A percentile compares a stretch with the other conserved stretches of the same genome.
Conservation (phyloP, 1,140 invertebrate genomes). For the Teleogryllus occipitalis region DNA sequence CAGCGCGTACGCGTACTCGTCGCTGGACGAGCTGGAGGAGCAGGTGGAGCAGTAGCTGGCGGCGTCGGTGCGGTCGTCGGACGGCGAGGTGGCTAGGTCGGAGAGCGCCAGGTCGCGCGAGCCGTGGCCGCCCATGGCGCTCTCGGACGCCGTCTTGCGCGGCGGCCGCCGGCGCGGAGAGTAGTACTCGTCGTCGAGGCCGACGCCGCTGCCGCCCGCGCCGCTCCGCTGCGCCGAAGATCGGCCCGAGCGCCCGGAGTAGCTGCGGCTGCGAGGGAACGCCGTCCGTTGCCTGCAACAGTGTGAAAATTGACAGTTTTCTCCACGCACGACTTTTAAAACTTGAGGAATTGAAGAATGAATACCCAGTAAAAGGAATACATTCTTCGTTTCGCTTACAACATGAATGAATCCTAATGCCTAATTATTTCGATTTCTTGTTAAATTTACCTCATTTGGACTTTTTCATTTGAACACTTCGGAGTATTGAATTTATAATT, state of each 20-base stretch:
- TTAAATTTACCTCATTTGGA: too few relatives aligned
- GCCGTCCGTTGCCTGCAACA: constrained; percentile 26
- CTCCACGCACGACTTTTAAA: too few relatives aligned
- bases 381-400: too few relatives aligned
- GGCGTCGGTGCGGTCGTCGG: constrained; percentile 39
- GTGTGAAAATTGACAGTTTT: too few relatives aligned
- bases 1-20: constrained; percentile 70
- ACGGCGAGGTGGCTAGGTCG: not conserved
- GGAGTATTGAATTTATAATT: too few relatives aligned
- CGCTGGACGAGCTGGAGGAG: constrained; percentile 72
- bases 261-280: constrained; percentile 34
- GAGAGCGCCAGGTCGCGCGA: not conserved
- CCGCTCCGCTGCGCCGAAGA: constrained; percentile 29
- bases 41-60: constrained; percentile 79
- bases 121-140: too few relatives aligned
- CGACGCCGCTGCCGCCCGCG: too few relatives aligned
- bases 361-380: too few relatives aligned
- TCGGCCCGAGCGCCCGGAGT: constrained; percentile 23
- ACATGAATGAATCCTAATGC: too few relatives aligned
- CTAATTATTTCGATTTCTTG: too few relatives aligned
- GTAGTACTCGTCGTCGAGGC: constrained; percentile 12
- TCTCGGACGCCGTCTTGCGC: constrained; percentile 31
- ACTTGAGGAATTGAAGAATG: too few relatives aligned
- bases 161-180: constrained; percentile 29
- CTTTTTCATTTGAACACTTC: too few relatives aligned